Conservation (phyloP, 2,797 vertebrate species). For the Prunella strophiata region DNA sequence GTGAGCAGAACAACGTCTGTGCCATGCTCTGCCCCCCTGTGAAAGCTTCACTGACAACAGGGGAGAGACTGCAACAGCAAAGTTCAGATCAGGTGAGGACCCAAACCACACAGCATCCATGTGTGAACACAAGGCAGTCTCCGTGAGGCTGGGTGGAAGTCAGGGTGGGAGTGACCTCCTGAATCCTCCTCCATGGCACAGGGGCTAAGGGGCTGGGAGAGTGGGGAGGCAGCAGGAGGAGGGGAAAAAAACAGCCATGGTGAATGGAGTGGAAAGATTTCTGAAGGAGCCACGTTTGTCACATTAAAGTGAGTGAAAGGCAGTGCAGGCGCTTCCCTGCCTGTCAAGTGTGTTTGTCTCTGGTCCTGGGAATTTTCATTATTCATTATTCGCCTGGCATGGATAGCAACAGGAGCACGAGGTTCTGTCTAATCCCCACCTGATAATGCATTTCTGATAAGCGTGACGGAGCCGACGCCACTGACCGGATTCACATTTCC, state of each 20-base stretch:
- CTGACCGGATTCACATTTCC: conserved; percentile 67
- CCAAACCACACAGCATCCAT: neutral
- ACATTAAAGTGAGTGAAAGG: conserved; percentile 67
- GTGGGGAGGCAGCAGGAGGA: neutral
- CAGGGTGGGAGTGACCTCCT: neutral
- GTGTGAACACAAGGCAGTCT: neutral
- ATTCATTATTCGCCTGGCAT: conserved; percentile 67
- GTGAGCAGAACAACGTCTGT: rapidly evolving
- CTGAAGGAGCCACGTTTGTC: conserved; percentile 32
- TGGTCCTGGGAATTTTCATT: conserved; percentile 72
- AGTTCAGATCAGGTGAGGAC: neutral
- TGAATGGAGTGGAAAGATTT: conserved; percentile 60
- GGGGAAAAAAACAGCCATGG: rapidly evolving
- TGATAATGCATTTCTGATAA: conserved; percentile 80
- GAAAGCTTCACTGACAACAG: neutral
- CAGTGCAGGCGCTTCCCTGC: conserved; percentile 19
- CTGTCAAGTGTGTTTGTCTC: conserved; percentile 74
- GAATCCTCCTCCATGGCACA: neutral
- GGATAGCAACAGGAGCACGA: conserved; percentile 33
- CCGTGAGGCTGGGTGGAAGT: rapidly evolving
- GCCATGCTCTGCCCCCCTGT: rapidly evolving
- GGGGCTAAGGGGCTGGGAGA: neutral
- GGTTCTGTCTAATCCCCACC: conserved; percentile 75
- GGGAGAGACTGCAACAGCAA: neutral
- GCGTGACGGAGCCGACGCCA: conserved; percentile 62